Base-by-base conservation (phyloP, 1,140 invertebrate genomes). In the Lamellibrachia luymesi region DNA sequence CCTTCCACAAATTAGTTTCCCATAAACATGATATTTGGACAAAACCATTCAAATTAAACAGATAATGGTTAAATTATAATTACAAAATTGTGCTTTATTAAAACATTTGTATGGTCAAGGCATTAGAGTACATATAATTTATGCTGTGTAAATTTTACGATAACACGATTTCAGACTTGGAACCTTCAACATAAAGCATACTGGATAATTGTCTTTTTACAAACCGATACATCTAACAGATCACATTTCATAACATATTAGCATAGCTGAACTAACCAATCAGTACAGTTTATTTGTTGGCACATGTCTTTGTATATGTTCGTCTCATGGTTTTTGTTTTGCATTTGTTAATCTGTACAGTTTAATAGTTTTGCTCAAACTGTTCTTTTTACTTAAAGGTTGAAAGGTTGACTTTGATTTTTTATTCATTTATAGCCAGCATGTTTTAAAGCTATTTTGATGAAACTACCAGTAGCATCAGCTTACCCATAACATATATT, bases 341-440 rank as follows among this genome's bases (percentile, higher is more conserved):
- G 64, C 25, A 17, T 80, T 80, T 80, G 1, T 56, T 56, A 7
- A 56, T 56, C 52, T 10, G 64, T 4, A 80, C 64, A 80, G 17
- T 17, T 8, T 80, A 80, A 4, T 80, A 17, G 64, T 80, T 8
- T 80, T 80, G 2, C 2, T 80, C 0, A 10, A 4, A 80, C 25
- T 22, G 64, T 80, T 80, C 64, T 17, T 80, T 80, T 4, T 22
- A 22, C 13, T 80, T 6, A 80, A 8, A 80, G 64, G 64, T 80
- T 80, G 8, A 92, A 52, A 50, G 50, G 51, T 90, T 94, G 93
- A 52, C 51, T 91, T 92, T 51, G 6, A 50, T 94, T 92, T 49
- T 89, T 80, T 25, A 92, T 51, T 51, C 64, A 17, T 92, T 90
- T 91, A 22, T 51, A 38, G 4, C 92, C 80, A 17, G 80, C 64